phyloP scores from a whole-genome alignment of 2,888 invertebrate species.

The Omphaloscelis lunosa region DNA sequence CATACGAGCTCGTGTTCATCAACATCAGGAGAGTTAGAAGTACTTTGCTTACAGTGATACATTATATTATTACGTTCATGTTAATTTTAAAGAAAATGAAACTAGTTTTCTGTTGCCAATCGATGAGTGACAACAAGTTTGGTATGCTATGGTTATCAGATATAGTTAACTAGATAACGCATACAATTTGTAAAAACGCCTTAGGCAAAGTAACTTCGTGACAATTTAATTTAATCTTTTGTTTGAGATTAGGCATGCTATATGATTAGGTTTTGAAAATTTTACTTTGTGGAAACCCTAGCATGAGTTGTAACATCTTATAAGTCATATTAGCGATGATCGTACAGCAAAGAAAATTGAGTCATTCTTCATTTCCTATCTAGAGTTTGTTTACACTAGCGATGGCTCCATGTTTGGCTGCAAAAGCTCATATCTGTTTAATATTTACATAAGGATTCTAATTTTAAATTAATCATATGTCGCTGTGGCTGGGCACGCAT shows the following conservation, averaged over 20 bases:
- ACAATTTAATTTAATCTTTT: conserved; percentile 16
- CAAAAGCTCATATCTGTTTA: conserved; percentile 61
- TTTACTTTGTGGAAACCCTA: neutral
- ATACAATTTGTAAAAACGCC: conserved; percentile 7
- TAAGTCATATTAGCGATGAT: neutral
- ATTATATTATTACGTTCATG: neutral
- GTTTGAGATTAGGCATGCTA: conserved; percentile 6
- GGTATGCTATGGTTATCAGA: conserved; percentile 36
- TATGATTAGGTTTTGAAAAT: neutral
- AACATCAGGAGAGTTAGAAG: conserved; percentile 13
- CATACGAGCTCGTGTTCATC: conserved; percentile 10
- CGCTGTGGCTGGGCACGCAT: conserved; percentile 80
- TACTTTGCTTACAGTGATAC: conserved; percentile 1
- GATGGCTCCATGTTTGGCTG: conserved; percentile 29
- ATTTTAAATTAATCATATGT: conserved; percentile 79
- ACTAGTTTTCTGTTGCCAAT: conserved; percentile 39
- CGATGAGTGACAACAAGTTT: conserved; percentile 47
- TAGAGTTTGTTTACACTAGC: conserved; percentile 51
- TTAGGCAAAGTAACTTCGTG: conserved; percentile 1
- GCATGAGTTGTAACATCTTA: neutral
- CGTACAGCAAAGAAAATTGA: conserved; percentile 25
- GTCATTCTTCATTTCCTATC: conserved; percentile 26
- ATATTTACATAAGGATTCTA: conserved; percentile 74
- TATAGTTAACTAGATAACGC: conserved; percentile 27
- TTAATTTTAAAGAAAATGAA: conserved; percentile 10